These are phyloP conservation scores for Cercopithecus mona DNA, from an alignment of 2,113 vertebrate genomes.

Conservation along the genomic window DNA sequence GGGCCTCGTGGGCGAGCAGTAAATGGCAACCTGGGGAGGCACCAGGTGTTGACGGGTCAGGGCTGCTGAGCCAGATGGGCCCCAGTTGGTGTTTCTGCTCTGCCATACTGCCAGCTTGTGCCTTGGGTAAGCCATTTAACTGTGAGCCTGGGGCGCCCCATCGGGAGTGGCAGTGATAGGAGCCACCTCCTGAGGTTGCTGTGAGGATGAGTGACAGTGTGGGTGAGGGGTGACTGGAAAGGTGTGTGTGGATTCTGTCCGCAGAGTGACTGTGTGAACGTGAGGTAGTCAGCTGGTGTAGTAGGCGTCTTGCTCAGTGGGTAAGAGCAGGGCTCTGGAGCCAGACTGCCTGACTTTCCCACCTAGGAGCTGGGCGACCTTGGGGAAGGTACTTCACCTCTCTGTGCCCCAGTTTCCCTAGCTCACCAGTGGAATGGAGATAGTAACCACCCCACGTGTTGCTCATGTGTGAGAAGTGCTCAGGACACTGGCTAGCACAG, in stretches of 20 bases:
- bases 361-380: not conserved
- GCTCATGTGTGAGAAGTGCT: not conserved
- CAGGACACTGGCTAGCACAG: not conserved
- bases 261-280: accelerated
- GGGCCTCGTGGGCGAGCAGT: not conserved
- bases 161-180: not conserved
- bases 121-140: not conserved
- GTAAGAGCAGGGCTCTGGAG: not conserved
- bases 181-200: accelerated
- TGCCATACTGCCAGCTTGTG: not conserved
- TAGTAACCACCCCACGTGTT: accelerated
- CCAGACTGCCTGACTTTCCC: accelerated
- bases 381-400: not conserved
- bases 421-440: not conserved
- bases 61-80: not conserved
- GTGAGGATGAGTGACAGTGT: accelerated
- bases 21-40: accelerated
- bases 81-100: not conserved
- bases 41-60: not conserved
- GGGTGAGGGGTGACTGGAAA: accelerated
- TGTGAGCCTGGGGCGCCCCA: not conserved
- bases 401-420: not conserved
- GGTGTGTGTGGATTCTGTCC: accelerated
- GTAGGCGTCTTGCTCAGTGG: accelerated
- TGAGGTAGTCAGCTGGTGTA: not conserved